These are phyloP conservation scores for Andrena fulva DNA, from an alignment of 2,888 invertebrate species.

Conservation along the genomic window DNA sequence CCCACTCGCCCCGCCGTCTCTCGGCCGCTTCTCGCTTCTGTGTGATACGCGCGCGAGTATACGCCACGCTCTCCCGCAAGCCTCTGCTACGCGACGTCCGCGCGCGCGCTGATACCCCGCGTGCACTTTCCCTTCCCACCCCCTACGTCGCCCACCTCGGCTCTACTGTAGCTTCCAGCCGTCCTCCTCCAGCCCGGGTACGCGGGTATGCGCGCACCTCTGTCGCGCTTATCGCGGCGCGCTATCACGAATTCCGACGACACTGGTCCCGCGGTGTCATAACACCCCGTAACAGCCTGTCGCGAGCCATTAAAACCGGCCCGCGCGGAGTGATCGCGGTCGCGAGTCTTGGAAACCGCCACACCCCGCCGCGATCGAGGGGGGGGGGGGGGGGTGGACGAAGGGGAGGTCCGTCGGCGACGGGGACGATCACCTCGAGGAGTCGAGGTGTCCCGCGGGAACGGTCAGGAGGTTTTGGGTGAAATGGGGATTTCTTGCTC, in stretches of 20 bases:
- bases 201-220: not conserved
- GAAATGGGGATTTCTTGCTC: not conserved
- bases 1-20: slow-evolving; percentile 31
- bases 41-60: slow-evolving; percentile 8
- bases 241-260: slow-evolving; percentile 74
- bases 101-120: slow-evolving; percentile 3
- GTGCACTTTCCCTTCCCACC: slow-evolving; percentile 6
- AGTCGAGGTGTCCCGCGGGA: not conserved
- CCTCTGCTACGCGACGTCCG: not conserved
- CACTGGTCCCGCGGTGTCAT: slow-evolving; percentile 58
- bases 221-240: slow-evolving; percentile 60
- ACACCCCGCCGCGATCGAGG: slow-evolving; percentile 29
- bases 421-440: not conserved
- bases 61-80: not conserved
- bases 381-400: not conserved
- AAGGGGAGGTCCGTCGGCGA: not conserved
- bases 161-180: not conserved
- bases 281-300: slow-evolving; percentile 57
- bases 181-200: not conserved
- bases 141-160: not conserved
- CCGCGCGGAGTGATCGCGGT: slow-evolving; percentile 31
- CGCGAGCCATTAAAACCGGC: slow-evolving; percentile 42
- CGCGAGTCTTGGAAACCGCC: slow-evolving; percentile 32
- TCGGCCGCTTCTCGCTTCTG: slow-evolving; percentile 23
- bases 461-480: not conserved